Conservation (phyloP, 2,113 vertebrate genomes). For the Cololabis saira region DNA sequence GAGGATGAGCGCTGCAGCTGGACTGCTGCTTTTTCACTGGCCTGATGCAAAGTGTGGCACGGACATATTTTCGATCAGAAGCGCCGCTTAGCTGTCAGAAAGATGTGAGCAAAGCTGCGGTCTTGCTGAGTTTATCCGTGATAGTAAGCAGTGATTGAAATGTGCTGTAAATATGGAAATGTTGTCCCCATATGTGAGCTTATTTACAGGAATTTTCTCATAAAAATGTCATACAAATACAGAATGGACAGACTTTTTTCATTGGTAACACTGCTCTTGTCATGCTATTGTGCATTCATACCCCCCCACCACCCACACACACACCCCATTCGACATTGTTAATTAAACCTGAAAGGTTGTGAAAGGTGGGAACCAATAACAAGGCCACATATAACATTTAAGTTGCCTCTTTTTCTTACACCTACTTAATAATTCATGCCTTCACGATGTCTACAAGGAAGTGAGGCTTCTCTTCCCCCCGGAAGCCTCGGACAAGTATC, state of each 20-base stretch:
- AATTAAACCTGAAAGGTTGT: conserved; percentile 86
- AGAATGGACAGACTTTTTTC: conserved; percentile 1
- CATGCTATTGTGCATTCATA: conserved; percentile 47
- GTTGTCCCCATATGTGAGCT: not conserved
- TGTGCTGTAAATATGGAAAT: conserved; percentile 21
- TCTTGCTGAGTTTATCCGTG: conserved; percentile 9
- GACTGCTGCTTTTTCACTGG: conserved; percentile 21
- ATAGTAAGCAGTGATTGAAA: conserved; percentile 9
- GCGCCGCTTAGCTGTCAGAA: conserved; percentile 26
- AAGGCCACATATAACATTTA: conserved; percentile 82
- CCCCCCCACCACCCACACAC: conserved; percentile 20
- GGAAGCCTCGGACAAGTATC: conserved; percentile 73
- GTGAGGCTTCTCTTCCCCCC: conserved; percentile 70
- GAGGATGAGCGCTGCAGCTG: conserved; percentile 35
- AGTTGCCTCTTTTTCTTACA: conserved; percentile 75
- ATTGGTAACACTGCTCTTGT: not conserved
- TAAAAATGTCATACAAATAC: too few species aligned
- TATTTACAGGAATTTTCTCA: not conserved
- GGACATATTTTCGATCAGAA: conserved; percentile 33
- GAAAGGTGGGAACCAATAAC: conserved; percentile 85
- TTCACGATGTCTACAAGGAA: conserved; percentile 72
- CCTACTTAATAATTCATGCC: conserved; percentile 83
- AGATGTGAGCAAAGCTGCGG: conserved; percentile 23
- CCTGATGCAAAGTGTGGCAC: conserved; percentile 6
- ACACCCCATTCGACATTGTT: conserved; percentile 62